phyloP scores from a whole-genome alignment of 2,113 vertebrate genomes.

The Ochotona princeps region DNA sequence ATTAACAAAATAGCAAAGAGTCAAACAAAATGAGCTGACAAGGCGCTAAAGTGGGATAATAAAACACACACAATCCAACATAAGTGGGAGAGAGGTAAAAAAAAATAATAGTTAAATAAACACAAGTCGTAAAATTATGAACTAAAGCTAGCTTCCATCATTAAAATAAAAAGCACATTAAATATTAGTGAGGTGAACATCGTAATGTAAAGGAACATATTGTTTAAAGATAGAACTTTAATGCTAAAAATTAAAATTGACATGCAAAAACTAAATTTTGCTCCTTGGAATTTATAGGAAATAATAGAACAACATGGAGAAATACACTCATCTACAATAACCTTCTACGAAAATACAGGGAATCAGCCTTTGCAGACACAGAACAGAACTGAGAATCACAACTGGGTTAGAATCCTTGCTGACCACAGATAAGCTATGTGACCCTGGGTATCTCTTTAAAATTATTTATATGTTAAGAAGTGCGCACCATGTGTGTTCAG shows the following conservation, averaged over 20 bases:
- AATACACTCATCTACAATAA: not conserved
- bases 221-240: not conserved
- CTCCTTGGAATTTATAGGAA: not conserved
- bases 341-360: not conserved
- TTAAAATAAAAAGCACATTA: not conserved
- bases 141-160: not conserved
- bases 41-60: not conserved
- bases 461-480: not conserved
- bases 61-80: not conserved
- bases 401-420: not conserved
- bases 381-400: slow-evolving; percentile 13
- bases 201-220: not conserved
- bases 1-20: not conserved
- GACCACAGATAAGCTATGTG: not conserved
- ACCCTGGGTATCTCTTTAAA: not conserved
- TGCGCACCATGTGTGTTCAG: not conserved
- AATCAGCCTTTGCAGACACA: not conserved
- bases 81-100: not conserved
- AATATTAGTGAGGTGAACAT: not conserved
- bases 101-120: not conserved
- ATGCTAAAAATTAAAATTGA: not conserved
- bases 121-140: not conserved
- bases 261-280: not conserved
- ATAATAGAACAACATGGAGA: not conserved
- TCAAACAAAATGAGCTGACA: not conserved